A percentile compares a stretch with the other conserved stretches of the same genome.
These are phyloP conservation scores for Petrocephalus microphthalmus DNA, from an alignment of 2,113 vertebrate genomes.

Conservation along the genomic window DNA sequence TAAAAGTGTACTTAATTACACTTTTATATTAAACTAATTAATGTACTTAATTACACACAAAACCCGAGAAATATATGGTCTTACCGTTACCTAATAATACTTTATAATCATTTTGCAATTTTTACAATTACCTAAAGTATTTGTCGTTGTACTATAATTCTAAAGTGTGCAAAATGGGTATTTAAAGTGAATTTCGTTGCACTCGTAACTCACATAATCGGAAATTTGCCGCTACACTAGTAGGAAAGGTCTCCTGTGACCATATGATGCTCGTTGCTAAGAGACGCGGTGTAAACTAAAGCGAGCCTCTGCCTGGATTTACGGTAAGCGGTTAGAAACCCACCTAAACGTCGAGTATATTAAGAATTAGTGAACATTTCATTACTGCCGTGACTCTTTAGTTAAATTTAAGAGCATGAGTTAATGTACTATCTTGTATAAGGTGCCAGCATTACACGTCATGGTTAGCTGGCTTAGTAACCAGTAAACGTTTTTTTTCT, in stretches of 20 bases:
- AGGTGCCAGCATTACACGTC: too few relatives aligned
- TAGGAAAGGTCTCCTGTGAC: neutral
- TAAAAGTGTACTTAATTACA: neutral
- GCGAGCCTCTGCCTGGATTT: neutral
- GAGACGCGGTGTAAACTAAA: conserved; percentile 16
- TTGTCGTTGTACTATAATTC: neutral
- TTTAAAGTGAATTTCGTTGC: neutral
- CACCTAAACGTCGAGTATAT: neutral
- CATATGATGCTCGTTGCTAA: neutral
- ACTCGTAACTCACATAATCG: neutral
- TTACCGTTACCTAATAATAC: neutral
- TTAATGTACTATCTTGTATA: neutral
- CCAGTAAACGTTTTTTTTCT: too few relatives aligned
- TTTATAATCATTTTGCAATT: neutral
- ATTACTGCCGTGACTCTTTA: neutral
- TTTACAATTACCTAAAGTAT: neutral
- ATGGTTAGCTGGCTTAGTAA: too few relatives aligned
- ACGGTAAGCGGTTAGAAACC: neutral
- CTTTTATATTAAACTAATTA: too few relatives aligned
- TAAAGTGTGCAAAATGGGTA: neutral
- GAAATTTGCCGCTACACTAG: neutral
- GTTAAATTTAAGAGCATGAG: neutral
- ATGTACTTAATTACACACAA: neutral
- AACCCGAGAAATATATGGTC: neutral
- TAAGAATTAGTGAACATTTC: neutral